Evolutionary conservation across 2,797 vertebrate genomes (phyloP), one percentile per base, ranked within the genome.

Genomic region (Phylloscopus collybita): DNA sequence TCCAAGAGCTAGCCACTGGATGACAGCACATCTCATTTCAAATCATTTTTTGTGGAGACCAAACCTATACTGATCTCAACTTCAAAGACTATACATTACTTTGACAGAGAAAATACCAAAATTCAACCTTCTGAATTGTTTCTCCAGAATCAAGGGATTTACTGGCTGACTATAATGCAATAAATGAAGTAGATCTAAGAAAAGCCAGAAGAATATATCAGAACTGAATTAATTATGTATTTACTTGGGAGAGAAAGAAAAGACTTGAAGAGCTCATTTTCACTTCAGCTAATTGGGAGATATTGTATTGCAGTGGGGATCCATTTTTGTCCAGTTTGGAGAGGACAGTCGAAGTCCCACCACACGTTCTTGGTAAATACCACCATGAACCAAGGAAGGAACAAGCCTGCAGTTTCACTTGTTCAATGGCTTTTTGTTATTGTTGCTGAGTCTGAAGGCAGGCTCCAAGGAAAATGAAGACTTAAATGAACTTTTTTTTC

Each of bases 191-290:
- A 73, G 29, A 81, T 50, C 78, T 8, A 2, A 86, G 29, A 91
- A 62, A 3, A 6, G 69, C 44, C 80, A 79, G 54, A 94, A 92
- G 44, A 96, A 90, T 4, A 17, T 32, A 90, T 8, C 18, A 78
- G 53, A 90, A 86, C 13, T 53, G 32, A 86, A 78, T 34, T 88
- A 75, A 88, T 80, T 75, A 90, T 16, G 17, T 16, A 38, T 84
- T 95, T 96, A 90, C 56, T 66, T 79, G 32, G 25, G 36, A 93
- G 34, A 80, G 15, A 83, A 88, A 93, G 26, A 86, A 80, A 95
- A 94, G 11, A 72, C 4, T 6, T n/a, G 40, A 91, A 45, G 23
- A 92, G 40, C 15, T 88, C 9, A n/a, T 94, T 94, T 96, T 89
- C 61, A 50, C 80, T 70, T 91, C 71, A 74, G 26, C 23, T 81